Percentiles rank a stretch among this genome's conserved stretches.
Evolutionary conservation across 2,888 invertebrate genomes (phyloP).

Genomic region (Cenopis cana): DNA sequence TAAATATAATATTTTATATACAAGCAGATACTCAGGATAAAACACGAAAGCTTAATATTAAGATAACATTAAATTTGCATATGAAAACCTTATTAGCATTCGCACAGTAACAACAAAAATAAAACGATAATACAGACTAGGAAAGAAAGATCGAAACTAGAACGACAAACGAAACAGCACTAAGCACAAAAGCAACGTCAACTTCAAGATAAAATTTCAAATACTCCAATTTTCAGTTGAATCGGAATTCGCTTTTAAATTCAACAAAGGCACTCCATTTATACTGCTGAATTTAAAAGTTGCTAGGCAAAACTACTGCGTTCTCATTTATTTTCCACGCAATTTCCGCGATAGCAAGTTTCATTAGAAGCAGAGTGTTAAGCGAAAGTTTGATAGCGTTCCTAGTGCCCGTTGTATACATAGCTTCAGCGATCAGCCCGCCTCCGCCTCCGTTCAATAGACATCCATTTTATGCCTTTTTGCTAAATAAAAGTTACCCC

Average conservation of each 20-base stretch:
- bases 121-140: neutral
- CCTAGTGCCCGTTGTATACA: conserved; percentile 53
- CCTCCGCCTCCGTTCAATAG: conserved; percentile 53
- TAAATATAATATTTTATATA: neutral
- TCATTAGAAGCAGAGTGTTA: conserved; percentile 65
- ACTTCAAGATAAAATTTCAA: conserved; percentile 34
- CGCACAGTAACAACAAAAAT: neutral
- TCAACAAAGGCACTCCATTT: conserved; percentile 70
- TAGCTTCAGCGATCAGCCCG: conserved; percentile 52
- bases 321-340: conserved; percentile 73
- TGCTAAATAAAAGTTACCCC: conserved; percentile 53
- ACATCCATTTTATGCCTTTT: conserved; percentile 57
- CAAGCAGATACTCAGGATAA: neutral
- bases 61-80: neutral
- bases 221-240: conserved; percentile 57
- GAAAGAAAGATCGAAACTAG: neutral
- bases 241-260: conserved; percentile 68
- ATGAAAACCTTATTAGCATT: neutral
- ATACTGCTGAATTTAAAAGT: conserved; percentile 69
- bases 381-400: conserved; percentile 67
- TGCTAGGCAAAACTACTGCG: conserved; percentile 65
- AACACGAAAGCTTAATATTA: neutral
- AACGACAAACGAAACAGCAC: conserved; percentile 8
- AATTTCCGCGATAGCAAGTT: conserved; percentile 72
- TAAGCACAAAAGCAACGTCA: conserved; percentile 1